A percentile compares a stretch with the other conserved stretches of the same genome.
phyloP scores from a whole-genome alignment of 1,140 invertebrate species.

The Ceratoteleas bidentatus region DNA sequence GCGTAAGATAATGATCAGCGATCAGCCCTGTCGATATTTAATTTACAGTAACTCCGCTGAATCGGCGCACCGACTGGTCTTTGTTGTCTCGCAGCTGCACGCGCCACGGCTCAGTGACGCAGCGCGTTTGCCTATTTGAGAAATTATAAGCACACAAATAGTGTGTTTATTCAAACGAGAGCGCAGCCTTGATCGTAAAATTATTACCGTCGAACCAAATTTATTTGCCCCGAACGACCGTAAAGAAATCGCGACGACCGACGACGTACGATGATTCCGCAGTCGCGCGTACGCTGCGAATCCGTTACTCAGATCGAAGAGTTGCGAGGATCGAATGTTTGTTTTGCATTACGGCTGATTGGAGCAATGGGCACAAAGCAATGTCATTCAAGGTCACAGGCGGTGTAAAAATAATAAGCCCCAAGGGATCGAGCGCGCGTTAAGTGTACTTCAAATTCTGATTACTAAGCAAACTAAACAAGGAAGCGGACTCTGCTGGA shows the following conservation, averaged over 20 bases:
- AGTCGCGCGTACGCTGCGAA: slow-evolving; percentile 11
- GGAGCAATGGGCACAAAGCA: slow-evolving; percentile 35
- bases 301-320: slow-evolving; percentile 35
- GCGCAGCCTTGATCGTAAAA: slow-evolving; percentile 55
- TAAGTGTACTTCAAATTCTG: slow-evolving; percentile 40
- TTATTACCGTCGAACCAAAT: slow-evolving; percentile 60
- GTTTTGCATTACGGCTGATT: slow-evolving; percentile 24
- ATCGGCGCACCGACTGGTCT: slow-evolving; percentile 27
- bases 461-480: slow-evolving; percentile 55
- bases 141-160: slow-evolving; percentile 54
- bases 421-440: slow-evolving; percentile 14
- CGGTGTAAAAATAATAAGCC: slow-evolving; percentile 43
- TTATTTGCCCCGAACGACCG: slow-evolving; percentile 38
- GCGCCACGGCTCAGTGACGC: slow-evolving; percentile 40
- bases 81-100: slow-evolving; percentile 50
- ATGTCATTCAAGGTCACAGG: slow-evolving; percentile 34
- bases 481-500: slow-evolving; percentile 38
- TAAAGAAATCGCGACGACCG: slow-evolving; percentile 37
- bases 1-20: background rate
- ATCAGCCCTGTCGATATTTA: slow-evolving; percentile 18
- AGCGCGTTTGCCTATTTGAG: slow-evolving; percentile 60
- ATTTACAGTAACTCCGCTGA: slow-evolving; percentile 33
- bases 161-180: slow-evolving; percentile 45
- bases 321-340: slow-evolving; percentile 22
- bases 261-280: slow-evolving; percentile 23